phyloP scores from a whole-genome alignment of 2,797 vertebrate species.

The Simalia tracyae region DNA sequence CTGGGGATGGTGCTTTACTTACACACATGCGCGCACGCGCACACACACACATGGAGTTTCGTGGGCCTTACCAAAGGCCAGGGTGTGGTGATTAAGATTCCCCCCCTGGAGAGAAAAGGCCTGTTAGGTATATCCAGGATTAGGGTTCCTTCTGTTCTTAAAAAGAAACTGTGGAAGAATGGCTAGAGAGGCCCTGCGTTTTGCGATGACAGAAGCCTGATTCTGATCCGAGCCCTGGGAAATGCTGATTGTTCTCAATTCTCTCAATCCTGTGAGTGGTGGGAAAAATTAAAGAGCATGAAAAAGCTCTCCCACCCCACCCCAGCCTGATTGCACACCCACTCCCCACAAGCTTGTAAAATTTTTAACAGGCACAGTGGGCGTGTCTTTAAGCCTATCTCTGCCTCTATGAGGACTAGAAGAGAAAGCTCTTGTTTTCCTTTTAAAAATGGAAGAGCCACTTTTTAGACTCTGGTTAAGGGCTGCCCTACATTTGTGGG shows the following conservation, averaged over 20 bases:
- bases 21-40: not conserved
- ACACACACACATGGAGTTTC: not conserved
- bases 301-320: not conserved
- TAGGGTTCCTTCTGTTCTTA: not conserved
- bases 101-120: not conserved
- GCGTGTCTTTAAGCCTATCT: not conserved
- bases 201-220: not conserved
- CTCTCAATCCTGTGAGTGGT: not conserved
- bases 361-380: not conserved
- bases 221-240: not conserved
- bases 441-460: not conserved
- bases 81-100: not conserved
- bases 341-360: too few species aligned
- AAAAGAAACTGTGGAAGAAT: not conserved
- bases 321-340: not conserved
- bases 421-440: not conserved
- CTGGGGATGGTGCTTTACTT: not conserved
- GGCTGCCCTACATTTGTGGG: not conserved
- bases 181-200: not conserved
- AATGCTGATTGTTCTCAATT: not conserved
- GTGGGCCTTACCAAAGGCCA: not conserved
- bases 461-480: not conserved
- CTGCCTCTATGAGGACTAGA: not conserved
- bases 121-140: not conserved
- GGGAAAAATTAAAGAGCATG: constrained; percentile 2